Percentiles rank a stretch among this genome's conserved stretches.
These are phyloP conservation scores for Tyrannus savana DNA, from an alignment of 2,113 vertebrate genomes.

Conservation along the genomic window DNA sequence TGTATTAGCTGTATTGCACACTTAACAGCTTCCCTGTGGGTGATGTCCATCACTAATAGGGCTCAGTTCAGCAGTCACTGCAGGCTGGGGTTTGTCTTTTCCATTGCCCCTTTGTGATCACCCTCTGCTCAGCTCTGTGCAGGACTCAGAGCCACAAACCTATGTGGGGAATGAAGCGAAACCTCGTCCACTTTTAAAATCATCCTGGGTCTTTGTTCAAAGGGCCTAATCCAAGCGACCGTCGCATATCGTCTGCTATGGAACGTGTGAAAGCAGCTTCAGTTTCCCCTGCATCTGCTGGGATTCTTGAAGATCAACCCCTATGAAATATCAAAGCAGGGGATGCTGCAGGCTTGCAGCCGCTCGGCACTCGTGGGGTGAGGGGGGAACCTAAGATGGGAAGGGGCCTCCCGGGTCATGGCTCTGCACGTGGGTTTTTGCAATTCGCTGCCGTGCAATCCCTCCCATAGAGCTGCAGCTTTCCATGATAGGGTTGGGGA, in stretches of 20 bases:
- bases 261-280: background rate
- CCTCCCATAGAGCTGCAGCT: background rate
- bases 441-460: background rate
- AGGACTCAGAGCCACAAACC: background rate
- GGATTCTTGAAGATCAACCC: background rate
- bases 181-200: background rate
- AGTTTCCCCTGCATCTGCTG: constrained; percentile 41
- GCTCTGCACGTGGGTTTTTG: background rate
- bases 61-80: rapidly evolving
- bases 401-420: background rate
- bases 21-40: background rate
- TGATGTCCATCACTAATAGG: background rate
- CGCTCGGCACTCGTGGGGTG: rapidly evolving
- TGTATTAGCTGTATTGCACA: background rate
- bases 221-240: background rate
- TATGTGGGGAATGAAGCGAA: background rate
- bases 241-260: rapidly evolving
- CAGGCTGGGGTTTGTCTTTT: background rate
- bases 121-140: background rate
- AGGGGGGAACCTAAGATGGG: background rate
- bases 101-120: background rate
- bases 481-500: rapidly evolving
- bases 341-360: background rate
- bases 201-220: background rate
- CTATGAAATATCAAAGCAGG: background rate